Conservation (phyloP, 2,797 vertebrate genomes). For the Protosalanx chinensis region DNA sequence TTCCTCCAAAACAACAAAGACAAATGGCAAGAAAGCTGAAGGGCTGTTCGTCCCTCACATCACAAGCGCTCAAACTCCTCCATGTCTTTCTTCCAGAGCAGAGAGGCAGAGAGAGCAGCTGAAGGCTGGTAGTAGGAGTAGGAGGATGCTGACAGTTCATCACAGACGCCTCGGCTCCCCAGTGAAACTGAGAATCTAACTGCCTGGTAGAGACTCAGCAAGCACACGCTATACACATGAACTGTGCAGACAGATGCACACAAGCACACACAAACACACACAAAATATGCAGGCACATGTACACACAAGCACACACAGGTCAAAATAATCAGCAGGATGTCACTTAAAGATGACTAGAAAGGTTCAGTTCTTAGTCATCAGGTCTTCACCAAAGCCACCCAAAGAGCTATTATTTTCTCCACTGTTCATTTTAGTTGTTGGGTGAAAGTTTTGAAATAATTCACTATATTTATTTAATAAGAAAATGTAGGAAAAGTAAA, state of each 20-base stretch:
- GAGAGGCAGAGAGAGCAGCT: slow-evolving; percentile 8
- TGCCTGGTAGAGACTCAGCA: too few relatives aligned
- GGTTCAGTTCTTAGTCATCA: neutral
- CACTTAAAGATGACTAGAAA: neutral
- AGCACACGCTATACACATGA: neutral
- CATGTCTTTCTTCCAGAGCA: slow-evolving; percentile 25
- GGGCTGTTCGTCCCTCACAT: slow-evolving; percentile 6
- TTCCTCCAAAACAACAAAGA: slow-evolving; percentile 17
- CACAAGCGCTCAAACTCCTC: neutral
- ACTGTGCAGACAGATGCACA: neutral
- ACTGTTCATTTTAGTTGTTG: neutral
- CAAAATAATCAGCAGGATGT: neutral
- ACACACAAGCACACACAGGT: slow-evolving; percentile 5
- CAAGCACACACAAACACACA: slow-evolving; percentile 3
- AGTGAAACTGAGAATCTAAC: neutral
- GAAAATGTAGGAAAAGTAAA: too few relatives aligned
- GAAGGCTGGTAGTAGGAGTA: neutral
- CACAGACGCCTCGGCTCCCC: neutral
- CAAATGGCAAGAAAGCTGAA: slow-evolving; percentile 11
- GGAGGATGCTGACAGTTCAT: neutral
- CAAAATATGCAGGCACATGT: neutral
- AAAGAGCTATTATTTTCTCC: neutral
- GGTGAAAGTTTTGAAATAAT: too few relatives aligned
- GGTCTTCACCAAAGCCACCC: neutral
- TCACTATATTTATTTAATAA: too few relatives aligned